Evolutionary conservation across 2,113 vertebrate species (phyloP), one percentile per base, ranked within the genome.

Genomic region (Anguilla rostrata): DNA sequence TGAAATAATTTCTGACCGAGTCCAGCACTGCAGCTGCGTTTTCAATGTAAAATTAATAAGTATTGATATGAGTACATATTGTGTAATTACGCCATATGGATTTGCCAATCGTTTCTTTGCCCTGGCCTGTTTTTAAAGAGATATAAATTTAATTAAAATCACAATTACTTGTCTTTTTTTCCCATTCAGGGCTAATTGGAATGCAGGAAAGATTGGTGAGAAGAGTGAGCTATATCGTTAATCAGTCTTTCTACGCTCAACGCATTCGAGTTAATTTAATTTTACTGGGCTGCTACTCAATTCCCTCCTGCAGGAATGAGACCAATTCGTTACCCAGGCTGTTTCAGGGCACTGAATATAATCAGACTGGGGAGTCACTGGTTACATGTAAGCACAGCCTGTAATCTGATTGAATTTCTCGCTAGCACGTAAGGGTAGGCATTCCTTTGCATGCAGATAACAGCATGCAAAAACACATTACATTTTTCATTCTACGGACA

Each of bases 241-340:
- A 92, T 92, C 90, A 88, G 89, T 78, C 78, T 88, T 83, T 75
- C 84, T 60, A 84, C 26, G 81, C 79, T 86, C 83, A 83, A 89
- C 90, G 84, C 84, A 81, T 90, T 87, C 49, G 49, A 81, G 79
- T 91, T 91, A 85, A 90, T 92, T 92, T 91, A 87, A 89, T 90
- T 89, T 86, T 87, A 86, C 88, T 43, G 41, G 87, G 49, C 78
- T 26, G 86, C 75, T 79, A 41, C 87, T 86, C 87, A 18, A 26
- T 84, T 86, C n/a, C 22, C 22, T 85, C 83, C 81, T 29, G 15
- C 26, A 41, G 84, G 83, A 85, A 56, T 66, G 18, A 80, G 41
- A 71, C 78, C 86, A 41, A 82, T 87, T 60, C 86, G 79, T 90
- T 90, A 84, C 83, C 86, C 86, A 83, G 16, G 46, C 81, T 89